Conservation (phyloP, 1,140 invertebrate genomes). For the Eufriesea mexicana region DNA sequence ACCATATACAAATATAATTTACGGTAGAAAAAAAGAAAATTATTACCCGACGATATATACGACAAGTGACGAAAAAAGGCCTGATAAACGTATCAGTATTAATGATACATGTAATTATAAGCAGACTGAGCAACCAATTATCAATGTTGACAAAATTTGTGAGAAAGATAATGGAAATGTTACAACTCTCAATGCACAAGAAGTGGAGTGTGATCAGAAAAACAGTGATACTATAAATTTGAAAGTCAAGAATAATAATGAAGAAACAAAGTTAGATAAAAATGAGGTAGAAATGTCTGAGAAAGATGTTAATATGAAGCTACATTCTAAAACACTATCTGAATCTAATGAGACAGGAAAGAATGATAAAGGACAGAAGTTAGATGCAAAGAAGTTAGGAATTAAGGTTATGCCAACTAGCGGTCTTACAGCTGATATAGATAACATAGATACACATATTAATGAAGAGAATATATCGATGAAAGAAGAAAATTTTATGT, state of each 20-base stretch:
- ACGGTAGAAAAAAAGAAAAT: not conserved
- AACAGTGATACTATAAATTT: not conserved
- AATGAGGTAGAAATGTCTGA: not conserved
- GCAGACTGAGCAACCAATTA: not conserved
- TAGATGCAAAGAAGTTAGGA: conserved; percentile 70
- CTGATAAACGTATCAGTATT: not conserved
- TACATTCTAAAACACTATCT: not conserved
- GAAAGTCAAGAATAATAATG: not conserved
- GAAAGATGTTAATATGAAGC: not conserved
- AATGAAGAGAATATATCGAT: conserved; percentile 26
- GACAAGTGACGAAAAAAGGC: not conserved
- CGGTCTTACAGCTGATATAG: not conserved
- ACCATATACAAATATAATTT: not conserved
- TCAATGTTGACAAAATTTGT: not conserved
- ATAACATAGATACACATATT: conserved; percentile 49
- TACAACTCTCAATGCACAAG: conserved; percentile 20
- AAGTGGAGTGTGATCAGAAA: not conserved
- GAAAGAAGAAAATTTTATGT: not conserved
- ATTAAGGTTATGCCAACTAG: conserved; percentile 41
- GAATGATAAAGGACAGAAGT: not conserved
- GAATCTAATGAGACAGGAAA: not conserved
- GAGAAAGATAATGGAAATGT: conserved; percentile 19
- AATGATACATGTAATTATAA: not conserved
- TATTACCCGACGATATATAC: not conserved
- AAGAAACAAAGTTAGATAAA: not conserved